Base-by-base conservation (phyloP, 1,140 invertebrate genomes). In the Drosophila cardini region DNA sequence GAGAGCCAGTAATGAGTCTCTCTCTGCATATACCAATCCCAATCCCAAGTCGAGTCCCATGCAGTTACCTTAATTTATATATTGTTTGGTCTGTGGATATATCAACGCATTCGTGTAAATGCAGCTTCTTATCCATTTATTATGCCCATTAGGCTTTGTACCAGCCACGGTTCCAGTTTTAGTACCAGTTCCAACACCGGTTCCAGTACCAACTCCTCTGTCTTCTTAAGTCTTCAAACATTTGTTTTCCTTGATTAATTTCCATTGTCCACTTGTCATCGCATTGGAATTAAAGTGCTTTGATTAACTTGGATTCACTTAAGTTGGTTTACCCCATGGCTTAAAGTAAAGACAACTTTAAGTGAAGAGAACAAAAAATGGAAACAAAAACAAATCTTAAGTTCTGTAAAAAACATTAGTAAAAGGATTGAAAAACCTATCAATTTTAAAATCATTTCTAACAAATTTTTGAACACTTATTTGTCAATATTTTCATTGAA, bases 91-190 rank as follows among this genome's bases (percentile, higher is more conserved):
- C 76, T 83, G 69, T 72, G 65, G 67, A 80, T 89, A 80, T 89
- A 89, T 87, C 84, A 87, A 89, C 84, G 84, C 79, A 80, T 72
- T 77, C 78, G 82, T 76, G 84, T 89, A 89, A 89, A 89, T 71
- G 84, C 83, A 72, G 79, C 76, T 68, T 65, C 75, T 80, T 89
- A 87, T 87, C 83, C 83, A 83, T 87, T 87, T 80, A 87, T 87
- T 87, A 89, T 70, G 84, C 64, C 80, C 84, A 89, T 86, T 86
- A 87, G 84, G 83, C 76, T 83, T 79, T 83, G 76, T 87, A 61
- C 36, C 63, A 62, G 42, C 50, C 45, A 30, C 30, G 48, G 55
- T n/a, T 16, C 18, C 30, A 2, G 21, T 4, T 30, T 18, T 21
- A 16, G 4, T 4, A 10, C 55, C n/a, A 32, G 6, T 21, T 34